phyloP scores from a whole-genome alignment of 2,888 invertebrate genomes.

The Bellardia bayeri region DNA sequence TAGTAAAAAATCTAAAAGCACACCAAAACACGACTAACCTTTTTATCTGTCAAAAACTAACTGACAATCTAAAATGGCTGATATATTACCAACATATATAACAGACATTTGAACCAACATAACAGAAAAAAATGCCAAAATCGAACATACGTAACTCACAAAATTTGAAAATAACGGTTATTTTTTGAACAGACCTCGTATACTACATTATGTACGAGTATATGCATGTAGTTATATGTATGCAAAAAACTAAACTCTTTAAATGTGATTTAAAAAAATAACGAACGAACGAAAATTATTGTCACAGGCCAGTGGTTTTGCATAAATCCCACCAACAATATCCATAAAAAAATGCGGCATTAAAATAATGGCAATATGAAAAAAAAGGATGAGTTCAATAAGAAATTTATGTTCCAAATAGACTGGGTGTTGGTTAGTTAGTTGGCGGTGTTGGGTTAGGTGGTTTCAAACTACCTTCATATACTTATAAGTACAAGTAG shows the following conservation, averaged over 20 bases:
- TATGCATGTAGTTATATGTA: not conserved
- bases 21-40: no score
- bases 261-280: not conserved
- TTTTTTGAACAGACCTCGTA: no score
- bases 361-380: constrained; percentile 45
- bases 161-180: no score
- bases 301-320: constrained; percentile 73
- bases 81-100: no score
- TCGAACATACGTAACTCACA: no score
- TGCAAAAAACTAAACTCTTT: constrained; percentile 29
- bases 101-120: no score
- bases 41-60: no score
- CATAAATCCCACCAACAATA: constrained; percentile 63
- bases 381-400: constrained; percentile 56
- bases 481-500: not conserved
- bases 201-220: no score
- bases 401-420: constrained; percentile 54
- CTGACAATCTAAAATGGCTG: no score
- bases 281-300: constrained; percentile 58
- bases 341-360: constrained; percentile 15
- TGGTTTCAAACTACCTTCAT: not conserved
- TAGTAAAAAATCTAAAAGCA: no score
- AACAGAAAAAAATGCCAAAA: no score
- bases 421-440: not conserved
- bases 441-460: not conserved